phyloP scores from a whole-genome alignment of 2,113 vertebrate genomes.

The Brevimyrus niger region DNA sequence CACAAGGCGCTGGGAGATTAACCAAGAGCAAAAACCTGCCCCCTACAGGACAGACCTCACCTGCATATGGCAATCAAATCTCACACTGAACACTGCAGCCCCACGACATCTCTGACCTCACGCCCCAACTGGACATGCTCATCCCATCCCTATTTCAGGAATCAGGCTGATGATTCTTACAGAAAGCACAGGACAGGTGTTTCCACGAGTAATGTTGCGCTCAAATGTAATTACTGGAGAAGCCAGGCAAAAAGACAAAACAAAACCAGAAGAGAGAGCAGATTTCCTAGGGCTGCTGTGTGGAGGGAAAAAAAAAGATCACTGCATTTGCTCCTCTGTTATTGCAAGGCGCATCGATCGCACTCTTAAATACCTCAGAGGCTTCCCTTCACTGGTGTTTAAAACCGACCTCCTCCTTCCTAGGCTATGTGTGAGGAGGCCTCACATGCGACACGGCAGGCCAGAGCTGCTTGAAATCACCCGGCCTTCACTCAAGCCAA shows the following conservation, averaged over 20 bases:
- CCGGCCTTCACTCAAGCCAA: not conserved
- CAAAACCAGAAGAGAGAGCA: not conserved
- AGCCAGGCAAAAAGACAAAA: not conserved
- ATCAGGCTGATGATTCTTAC: not conserved
- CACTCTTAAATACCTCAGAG: not conserved
- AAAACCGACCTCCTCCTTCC: not conserved
- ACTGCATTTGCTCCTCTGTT: not conserved
- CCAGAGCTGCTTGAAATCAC: not conserved
- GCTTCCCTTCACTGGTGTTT: not conserved
- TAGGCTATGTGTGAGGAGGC: not conserved
- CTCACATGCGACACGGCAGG: not conserved
- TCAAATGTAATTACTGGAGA: not conserved
- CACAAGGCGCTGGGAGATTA: not conserved
- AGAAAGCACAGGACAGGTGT: not conserved
- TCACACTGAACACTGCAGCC: not conserved
- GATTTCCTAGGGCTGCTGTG: not conserved
- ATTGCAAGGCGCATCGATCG: not conserved
- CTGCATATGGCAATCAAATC: not conserved
- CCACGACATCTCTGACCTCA: not conserved
- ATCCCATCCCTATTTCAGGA: not conserved
- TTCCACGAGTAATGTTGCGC: not conserved
- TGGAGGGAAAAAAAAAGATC: not conserved
- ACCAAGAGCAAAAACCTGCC: not conserved
- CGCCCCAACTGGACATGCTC: not conserved
- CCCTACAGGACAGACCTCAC: not conserved